Evolutionary conservation across 1,140 invertebrate species (phyloP), one percentile per base, ranked within the genome.

Genomic region (Metaphire vulgaris): DNA sequence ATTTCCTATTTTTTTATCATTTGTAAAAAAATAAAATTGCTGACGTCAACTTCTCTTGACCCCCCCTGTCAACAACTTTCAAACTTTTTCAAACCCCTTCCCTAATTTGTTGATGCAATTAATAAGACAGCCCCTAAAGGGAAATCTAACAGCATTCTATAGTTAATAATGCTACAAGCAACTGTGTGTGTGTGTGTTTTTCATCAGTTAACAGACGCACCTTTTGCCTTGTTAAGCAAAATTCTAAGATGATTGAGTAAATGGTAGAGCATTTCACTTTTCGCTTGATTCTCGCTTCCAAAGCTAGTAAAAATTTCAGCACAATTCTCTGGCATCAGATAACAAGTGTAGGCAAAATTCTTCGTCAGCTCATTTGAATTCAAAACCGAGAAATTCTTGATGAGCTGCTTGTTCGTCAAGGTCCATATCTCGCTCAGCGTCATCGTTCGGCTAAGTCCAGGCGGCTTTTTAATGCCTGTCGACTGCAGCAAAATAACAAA

Each of bases 381-480:
- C 75, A 88, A 85, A 73, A 88, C 85, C 64, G 89, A 84, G 81
- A 90, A 90, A n/a, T 88, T 86, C 76, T 88, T 89, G 14, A 90
- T 79, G 28, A 90, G 80, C 70, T 88, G 86, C 16, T 87, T 88
- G 41, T 87, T 85, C 56, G 89, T 87, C 80, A 90, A 85, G 1
- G 83, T 82, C 16, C 86, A 80, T 29, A 90, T 85, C 77, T 90
- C 88, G 1, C 85, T 81, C 41, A 89, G 77, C 21, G 6, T 56
- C 41, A 56, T 56, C 6, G 21, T 21, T 56, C 21, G 41, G 6
- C 21, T 56, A 56, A 21, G 21, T 56, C 41, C 41, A 56, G 41
- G 41, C 41, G 21, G 6, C 21, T 56, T 56, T 21, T 56, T 56
- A 21, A 56, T n/a, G n/a, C n/a, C n/a, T n/a, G n/a, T n/a, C n/a